Evolutionary conservation across 2,113 vertebrate genomes (phyloP), one percentile per base, ranked within the genome.

Genomic region (Antechinus stuartii): DNA sequence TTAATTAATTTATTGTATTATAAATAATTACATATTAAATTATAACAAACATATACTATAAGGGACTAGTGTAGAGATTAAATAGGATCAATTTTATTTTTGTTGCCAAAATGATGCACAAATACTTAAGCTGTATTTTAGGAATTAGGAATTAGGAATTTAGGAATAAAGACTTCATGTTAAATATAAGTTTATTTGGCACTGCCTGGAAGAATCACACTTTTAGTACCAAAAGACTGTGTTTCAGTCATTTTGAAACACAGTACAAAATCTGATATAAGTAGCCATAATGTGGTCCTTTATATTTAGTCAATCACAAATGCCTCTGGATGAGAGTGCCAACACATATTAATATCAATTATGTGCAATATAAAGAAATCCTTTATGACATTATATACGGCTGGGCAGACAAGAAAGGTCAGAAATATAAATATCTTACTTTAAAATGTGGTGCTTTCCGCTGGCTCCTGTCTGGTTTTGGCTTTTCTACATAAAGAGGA

Each of bases 401-500:
- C 16, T 91, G 92, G 91, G 47, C 26, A 90, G 89, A n/a, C 0
- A 0, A 25, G 49, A 89, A 93, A 94, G 93, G 49, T 61, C 14
- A 95, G 24, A 89, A 22, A 89, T 0, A 19, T 25, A 95, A 49
- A 14, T 19, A 92, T 94, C 98, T 98, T 98, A 99, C 99, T 98
- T 99, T 99, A 92, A 98, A 98, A 47, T 98, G 98, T 50, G 97
- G n/a, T 92, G 98, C 98, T 98, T 98, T 99, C 94, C 98, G 97
- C 27, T 98, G 98, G 90, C 90, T 95, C 97, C 96, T 99, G 92
- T 99, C 99, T 90, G 97, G 97, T 96, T 99, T 99, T 92, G 99
- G 98, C 96, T 99, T 99, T 94, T 99, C 99, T 93, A 97, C 95
- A 96, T 99, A 99, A 96, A 99, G 97, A 96, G 99, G 99, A 98